Percentiles rank a stretch among this genome's conserved stretches.
Conservation (phyloP, 35 echinoderm and acorn worm species). For the Amphiura filiformis region DNA sequence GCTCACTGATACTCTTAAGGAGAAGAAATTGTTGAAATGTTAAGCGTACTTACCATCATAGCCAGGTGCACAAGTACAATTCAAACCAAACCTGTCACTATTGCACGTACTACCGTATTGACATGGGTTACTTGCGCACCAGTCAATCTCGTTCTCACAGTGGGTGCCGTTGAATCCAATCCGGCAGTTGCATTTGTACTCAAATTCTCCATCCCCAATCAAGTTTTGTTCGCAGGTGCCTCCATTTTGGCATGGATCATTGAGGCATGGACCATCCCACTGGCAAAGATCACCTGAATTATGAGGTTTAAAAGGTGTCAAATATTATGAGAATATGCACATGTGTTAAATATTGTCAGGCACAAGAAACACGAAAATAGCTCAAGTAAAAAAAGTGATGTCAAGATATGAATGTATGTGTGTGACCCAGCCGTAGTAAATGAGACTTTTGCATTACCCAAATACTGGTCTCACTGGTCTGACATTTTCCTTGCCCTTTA, state of each 20-base stretch:
- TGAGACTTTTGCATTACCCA: too few species aligned
- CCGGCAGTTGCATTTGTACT: constrained; percentile 49
- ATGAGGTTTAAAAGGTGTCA: background rate
- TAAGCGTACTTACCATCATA: too few species aligned
- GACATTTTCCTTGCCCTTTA: too few species aligned
- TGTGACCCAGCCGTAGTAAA: too few species aligned
- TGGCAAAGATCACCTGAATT: constrained; percentile 60
- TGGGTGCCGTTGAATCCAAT: constrained; percentile 65
- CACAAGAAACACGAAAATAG: too few species aligned
- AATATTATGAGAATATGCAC: background rate
- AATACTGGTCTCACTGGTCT: too few species aligned
- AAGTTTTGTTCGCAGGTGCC: constrained; percentile 51
- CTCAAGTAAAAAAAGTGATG: too few species aligned
- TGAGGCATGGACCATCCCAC: constrained; percentile 45
- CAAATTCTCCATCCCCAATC: constrained; percentile 2
- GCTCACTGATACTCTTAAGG: too few species aligned
- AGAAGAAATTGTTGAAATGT: too few species aligned
- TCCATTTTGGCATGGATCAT: constrained; percentile 44
- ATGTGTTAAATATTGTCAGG: too few species aligned
- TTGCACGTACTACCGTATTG: constrained; percentile 59
- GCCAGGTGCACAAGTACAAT: constrained; percentile 56
- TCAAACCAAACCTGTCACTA: background rate
- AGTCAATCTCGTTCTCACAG: constrained; percentile 78
- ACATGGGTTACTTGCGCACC: constrained; percentile 71
- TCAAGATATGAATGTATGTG: too few species aligned